Evolutionary conservation across 2,113 vertebrate species (phyloP).

Genomic region (Alethe diademata): DNA sequence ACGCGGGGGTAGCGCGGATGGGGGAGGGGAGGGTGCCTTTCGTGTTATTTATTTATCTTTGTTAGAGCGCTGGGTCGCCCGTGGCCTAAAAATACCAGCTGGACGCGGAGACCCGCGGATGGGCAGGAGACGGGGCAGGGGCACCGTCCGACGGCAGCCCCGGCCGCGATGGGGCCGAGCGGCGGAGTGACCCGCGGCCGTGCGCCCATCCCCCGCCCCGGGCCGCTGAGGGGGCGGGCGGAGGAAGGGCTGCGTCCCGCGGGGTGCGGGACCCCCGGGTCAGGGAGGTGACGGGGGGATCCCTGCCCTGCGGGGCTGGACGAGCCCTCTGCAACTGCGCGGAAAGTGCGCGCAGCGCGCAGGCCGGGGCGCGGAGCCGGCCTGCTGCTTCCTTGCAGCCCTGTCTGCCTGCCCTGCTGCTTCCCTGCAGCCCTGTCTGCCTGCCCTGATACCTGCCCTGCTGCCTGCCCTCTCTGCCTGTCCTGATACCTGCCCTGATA

Average conservation of each 20-base stretch:
- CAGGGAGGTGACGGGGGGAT: background rate
- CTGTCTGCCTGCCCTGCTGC: too few relatives aligned
- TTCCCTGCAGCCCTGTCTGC: background rate
- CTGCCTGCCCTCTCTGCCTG: background rate
- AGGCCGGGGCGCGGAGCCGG: background rate
- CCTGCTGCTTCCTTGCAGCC: background rate
- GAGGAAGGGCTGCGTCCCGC: background rate
- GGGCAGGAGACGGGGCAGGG: background rate
- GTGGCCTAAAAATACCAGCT: background rate
- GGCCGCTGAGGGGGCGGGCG: background rate
- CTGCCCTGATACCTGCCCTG: too few relatives aligned
- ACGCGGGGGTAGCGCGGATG: background rate
- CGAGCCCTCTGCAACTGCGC: background rate
- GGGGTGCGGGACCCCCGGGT: background rate
- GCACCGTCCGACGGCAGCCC: background rate
- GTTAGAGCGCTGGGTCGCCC: background rate
- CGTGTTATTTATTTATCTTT: background rate
- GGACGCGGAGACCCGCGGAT: background rate
- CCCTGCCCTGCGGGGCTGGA: background rate
- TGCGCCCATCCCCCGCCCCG: background rate
- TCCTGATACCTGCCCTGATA: background rate
- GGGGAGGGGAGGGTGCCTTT: background rate
- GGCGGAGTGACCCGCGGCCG: background rate
- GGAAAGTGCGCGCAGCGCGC: constrained; percentile 20
- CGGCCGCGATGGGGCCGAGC: background rate